Conservation (phyloP, 1,140 invertebrate species). For the Plutomurus gul region DNA sequence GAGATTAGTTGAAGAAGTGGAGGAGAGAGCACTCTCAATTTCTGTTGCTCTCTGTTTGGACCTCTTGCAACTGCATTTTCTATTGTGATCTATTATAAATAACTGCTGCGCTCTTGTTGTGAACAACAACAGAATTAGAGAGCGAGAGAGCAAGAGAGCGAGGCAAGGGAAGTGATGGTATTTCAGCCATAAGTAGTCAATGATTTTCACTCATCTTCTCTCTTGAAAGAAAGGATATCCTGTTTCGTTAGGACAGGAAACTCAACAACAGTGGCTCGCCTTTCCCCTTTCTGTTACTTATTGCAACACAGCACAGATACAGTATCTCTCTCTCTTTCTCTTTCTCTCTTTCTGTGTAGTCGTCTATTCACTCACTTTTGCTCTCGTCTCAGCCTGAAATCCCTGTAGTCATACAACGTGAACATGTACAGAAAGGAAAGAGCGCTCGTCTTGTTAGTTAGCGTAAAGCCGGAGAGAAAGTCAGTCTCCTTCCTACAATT, state of each 20-base stretch:
- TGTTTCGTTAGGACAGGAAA: conserved; percentile 9
- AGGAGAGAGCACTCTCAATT: too few species aligned
- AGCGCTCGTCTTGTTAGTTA: conserved; percentile 10
- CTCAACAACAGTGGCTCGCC: conserved; percentile 24
- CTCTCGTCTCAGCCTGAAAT: not conserved
- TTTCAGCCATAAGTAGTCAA: conserved; percentile 17
- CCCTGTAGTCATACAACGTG: not conserved
- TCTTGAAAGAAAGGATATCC: conserved; percentile 3
- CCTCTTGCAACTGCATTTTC: too few species aligned
- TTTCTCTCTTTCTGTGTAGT: not conserved
- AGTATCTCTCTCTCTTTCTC: not conserved
- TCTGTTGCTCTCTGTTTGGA: too few species aligned
- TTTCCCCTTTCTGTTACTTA: conserved; percentile 24
- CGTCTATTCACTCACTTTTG: not conserved
- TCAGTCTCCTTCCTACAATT: too few species aligned
- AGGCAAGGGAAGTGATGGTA: not conserved
- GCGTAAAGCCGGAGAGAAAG: not conserved
- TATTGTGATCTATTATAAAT: too few species aligned
- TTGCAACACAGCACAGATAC: conserved; percentile 8
- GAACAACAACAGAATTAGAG: not conserved
- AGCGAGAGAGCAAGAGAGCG: not conserved
- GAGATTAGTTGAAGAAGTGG: too few species aligned
- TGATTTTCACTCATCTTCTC: conserved; percentile 26
- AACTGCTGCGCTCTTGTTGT: not conserved
- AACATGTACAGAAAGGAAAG: not conserved